Evolutionary conservation across 2,113 vertebrate species (phyloP).

Genomic region (Orthonyx spaldingii): DNA sequence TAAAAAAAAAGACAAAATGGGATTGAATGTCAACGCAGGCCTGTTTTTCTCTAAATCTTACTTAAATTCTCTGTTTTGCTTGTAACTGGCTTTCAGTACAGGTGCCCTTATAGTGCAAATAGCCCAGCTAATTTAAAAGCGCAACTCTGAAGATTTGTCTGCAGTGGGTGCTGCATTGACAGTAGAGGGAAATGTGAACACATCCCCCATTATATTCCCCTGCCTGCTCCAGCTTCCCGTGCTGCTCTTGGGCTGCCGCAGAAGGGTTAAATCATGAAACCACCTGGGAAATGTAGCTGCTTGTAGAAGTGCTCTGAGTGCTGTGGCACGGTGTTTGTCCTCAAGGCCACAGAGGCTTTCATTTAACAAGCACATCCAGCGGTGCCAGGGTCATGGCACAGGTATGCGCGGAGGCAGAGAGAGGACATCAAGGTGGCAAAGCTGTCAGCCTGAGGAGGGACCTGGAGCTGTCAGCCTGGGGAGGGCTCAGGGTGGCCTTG

Average conservation of each 20-base stretch:
- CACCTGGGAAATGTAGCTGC: slow-evolving; percentile 13
- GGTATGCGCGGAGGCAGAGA: not conserved
- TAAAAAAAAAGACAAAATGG: not conserved
- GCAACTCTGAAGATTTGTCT: not conserved
- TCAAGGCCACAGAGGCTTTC: not conserved
- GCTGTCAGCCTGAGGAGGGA: not conserved
- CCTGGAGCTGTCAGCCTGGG: not conserved
- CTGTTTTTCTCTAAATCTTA: not conserved
- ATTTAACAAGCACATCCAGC: not conserved
- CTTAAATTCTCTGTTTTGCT: not conserved
- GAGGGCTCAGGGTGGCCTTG: not conserved
- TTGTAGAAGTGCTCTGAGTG: not conserved
- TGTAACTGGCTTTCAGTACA: not conserved
- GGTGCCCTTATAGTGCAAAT: not conserved
- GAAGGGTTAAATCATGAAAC: slow-evolving; percentile 41
- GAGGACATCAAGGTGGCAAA: not conserved
- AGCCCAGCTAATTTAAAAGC: not conserved
- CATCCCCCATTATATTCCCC: not conserved
- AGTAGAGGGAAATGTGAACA: not conserved
- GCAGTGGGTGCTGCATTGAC: not conserved
- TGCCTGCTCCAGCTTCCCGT: not conserved
- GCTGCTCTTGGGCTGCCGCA: not conserved
- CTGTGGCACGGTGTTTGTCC: not conserved
- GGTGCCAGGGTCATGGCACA: not conserved
- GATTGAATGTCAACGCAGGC: not conserved